Evolutionary conservation across 2,888 invertebrate species (phyloP).

Genomic region (Microdon myrmicae): DNA sequence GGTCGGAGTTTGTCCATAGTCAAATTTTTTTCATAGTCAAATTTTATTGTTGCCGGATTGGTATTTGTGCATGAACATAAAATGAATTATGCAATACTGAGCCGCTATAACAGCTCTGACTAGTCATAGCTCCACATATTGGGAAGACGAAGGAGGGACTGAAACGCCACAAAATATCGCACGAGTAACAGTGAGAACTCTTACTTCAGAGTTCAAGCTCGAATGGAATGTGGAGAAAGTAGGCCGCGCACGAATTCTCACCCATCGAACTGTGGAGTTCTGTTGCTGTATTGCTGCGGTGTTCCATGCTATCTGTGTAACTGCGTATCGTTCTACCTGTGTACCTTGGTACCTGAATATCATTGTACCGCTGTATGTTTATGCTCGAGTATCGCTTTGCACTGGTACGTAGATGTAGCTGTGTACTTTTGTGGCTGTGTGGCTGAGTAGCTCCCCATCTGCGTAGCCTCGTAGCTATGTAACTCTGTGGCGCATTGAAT

Average conservation of each 20-base stretch:
- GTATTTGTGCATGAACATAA: no score
- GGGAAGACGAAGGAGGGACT: slow-evolving; percentile 5
- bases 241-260: slow-evolving; percentile 64
- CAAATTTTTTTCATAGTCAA: no score
- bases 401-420: no score
- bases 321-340: slow-evolving; percentile 9
- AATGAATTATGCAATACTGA: no score
- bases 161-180: slow-evolving; percentile 7
- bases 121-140: slow-evolving; percentile 5
- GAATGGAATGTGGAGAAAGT: slow-evolving; percentile 67
- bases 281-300: slow-evolving; percentile 23
- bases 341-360: no score
- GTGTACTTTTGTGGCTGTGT: no score
- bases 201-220: slow-evolving; percentile 51
- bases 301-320: slow-evolving; percentile 5
- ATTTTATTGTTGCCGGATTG: no score
- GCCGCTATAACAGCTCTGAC: no score
- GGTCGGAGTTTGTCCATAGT: no score
- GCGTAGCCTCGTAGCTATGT: background rate
- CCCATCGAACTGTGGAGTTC: slow-evolving; percentile 54
- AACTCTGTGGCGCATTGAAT: background rate
- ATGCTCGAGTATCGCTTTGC: slow-evolving; percentile 2
- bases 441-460: no score
- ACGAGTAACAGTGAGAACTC: slow-evolving; percentile 35
- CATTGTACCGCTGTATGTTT: slow-evolving; percentile 1